A percentile compares a stretch with the other conserved stretches of the same genome.
phyloP scores from a whole-genome alignment of 1,140 invertebrate genomes.

The Drosophila cardini region DNA sequence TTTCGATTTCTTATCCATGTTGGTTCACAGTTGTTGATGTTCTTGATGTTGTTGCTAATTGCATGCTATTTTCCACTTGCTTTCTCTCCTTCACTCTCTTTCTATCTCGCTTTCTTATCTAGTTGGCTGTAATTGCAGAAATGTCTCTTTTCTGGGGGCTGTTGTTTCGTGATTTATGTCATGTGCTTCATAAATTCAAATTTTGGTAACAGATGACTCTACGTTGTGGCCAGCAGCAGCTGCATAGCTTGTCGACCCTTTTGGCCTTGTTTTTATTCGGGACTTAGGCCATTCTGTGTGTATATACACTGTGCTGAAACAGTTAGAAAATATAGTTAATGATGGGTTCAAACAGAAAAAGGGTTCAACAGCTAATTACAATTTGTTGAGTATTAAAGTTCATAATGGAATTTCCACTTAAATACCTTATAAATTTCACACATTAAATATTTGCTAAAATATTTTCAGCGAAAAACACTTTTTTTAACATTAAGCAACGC shows the following conservation, averaged over 20 bases:
- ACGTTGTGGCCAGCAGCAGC: constrained; percentile 17
- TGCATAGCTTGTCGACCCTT: constrained; percentile 30
- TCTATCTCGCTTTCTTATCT: not conserved
- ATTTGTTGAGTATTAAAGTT: constrained; percentile 8
- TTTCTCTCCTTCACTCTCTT: constrained; percentile 2
- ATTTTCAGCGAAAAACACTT: constrained; percentile 1
- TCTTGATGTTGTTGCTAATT: constrained; percentile 29
- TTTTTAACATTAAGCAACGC: constrained; percentile 18
- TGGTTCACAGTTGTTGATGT: constrained; percentile 28
- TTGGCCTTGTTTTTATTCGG: constrained; percentile 22
- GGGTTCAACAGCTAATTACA: constrained; percentile 17
- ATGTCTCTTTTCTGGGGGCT: not conserved
- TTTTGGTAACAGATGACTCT: constrained; percentile 40
- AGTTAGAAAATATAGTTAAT: constrained; percentile 22
- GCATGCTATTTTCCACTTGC: constrained; percentile 35
- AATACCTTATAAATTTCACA: constrained; percentile 10
- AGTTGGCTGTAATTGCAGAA: not conserved
- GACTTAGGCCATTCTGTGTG: constrained; percentile 29
- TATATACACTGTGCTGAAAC: constrained; percentile 2
- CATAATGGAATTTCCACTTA: constrained; percentile 3
- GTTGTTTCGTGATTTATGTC: constrained; percentile 47
- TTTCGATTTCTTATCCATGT: constrained; percentile 65
- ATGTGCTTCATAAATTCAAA: constrained; percentile 42
- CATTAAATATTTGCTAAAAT: not conserved
- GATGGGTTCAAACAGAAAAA: constrained; percentile 6